Conservation (phyloP, 1,140 invertebrate species). For the Drosophila auraria region DNA sequence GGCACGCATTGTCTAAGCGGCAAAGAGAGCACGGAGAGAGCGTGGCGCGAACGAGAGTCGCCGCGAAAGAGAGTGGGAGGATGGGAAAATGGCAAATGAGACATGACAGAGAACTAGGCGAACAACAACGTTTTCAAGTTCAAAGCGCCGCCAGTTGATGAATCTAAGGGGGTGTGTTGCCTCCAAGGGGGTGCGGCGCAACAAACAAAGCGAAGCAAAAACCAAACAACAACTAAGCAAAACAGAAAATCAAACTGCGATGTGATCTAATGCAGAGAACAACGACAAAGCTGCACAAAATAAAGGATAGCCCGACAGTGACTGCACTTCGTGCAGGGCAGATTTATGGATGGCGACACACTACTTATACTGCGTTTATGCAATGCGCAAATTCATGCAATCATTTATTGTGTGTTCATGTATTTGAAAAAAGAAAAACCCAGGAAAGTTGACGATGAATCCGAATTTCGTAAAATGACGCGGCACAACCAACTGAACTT, state of each 20-base stretch:
- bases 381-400: background rate
- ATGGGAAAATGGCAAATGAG: slow-evolving; percentile 16
- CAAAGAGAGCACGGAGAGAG: slow-evolving; percentile 32
- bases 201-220: slow-evolving; percentile 20
- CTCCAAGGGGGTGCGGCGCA: background rate
- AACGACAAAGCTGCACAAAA: slow-evolving; percentile 35
- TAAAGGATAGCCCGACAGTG: slow-evolving; percentile 37
- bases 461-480: background rate
- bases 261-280: slow-evolving; percentile 56
- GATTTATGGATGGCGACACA: slow-evolving; percentile 18
- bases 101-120: slow-evolving; percentile 46
- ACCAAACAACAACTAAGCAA: slow-evolving; percentile 24
- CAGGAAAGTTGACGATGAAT: background rate
- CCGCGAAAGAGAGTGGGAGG: slow-evolving; percentile 21
- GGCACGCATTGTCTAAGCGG: slow-evolving; percentile 70
- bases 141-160: slow-evolving; percentile 74
- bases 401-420: background rate
- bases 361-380: slow-evolving; percentile 1
- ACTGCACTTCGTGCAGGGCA: slow-evolving; percentile 34
- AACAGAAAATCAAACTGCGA: slow-evolving; percentile 36
- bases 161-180: slow-evolving; percentile 1
- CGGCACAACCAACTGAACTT: background rate
- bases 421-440: background rate
- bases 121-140: slow-evolving; percentile 82
- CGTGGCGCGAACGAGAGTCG: background rate